Evolutionary conservation across 2,888 invertebrate genomes (phyloP).

Genomic region (Drosophila mercatorum): DNA sequence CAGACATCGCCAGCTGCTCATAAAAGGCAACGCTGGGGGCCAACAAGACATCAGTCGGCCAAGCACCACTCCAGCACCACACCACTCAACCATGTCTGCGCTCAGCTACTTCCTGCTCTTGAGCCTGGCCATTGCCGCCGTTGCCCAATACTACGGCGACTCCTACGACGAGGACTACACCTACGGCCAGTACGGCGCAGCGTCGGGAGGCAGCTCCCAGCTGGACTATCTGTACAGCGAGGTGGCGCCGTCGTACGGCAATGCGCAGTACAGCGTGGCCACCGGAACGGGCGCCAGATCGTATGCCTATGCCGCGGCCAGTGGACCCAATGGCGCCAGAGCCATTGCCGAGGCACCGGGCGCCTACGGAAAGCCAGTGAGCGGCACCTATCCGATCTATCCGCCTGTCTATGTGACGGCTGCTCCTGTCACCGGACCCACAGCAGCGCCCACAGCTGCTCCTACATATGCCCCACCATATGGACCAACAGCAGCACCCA

Average conservation of each 20-base stretch:
- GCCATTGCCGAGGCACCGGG: conserved; percentile 54
- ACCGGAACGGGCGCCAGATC: conserved; percentile 2
- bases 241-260: conserved; percentile 5
- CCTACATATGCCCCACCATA: conserved; percentile 1
- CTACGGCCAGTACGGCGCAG: conserved; percentile 2
- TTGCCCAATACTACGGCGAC: conserved; percentile 40
- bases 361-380: neutral
- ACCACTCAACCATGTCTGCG: conserved; percentile 26
- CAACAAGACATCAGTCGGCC: conserved; percentile 29
- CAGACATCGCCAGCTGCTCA: conserved; percentile 10
- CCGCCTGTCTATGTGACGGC: neutral
- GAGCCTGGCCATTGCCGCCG: conserved; percentile 27
- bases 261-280: neutral
- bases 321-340: conserved; percentile 43
- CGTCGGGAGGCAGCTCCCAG: neutral
- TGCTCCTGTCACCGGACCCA: neutral
- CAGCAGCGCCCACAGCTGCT: neutral
- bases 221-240: conserved; percentile 22
- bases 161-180: conserved; percentile 29
- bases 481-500: neutral
- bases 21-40: conserved; percentile 24
- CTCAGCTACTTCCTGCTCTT: conserved; percentile 25
- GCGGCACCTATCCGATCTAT: conserved; percentile 1
- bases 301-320: conserved; percentile 40
- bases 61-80: neutral